A percentile compares a stretch with the other conserved stretches of the same genome.
These are phyloP conservation scores for Drosophila suzukii DNA, from an alignment of 1,140 invertebrate genomes.

Conservation along the genomic window DNA sequence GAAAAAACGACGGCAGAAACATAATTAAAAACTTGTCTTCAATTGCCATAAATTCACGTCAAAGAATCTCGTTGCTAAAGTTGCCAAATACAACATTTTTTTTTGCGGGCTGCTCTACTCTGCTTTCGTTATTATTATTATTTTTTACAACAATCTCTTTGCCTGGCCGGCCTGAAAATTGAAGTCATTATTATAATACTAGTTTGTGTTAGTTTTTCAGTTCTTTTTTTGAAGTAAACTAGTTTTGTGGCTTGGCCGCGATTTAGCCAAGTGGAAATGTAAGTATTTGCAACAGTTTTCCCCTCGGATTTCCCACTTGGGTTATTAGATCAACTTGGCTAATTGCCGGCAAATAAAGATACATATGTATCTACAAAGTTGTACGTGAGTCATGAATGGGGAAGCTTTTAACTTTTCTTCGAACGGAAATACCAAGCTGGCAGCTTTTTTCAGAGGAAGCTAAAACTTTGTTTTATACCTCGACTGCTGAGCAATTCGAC, in stretches of 20 bases:
- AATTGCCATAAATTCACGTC: constrained; percentile 82
- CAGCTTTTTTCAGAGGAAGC: constrained; percentile 26
- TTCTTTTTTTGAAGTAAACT: constrained; percentile 48
- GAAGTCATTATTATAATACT: constrained; percentile 76
- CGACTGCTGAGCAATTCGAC: constrained; percentile 20
- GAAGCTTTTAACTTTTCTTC: constrained; percentile 34
- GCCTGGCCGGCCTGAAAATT: constrained; percentile 58
- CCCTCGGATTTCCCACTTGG: constrained; percentile 34
- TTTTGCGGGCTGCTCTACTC: constrained; percentile 14
- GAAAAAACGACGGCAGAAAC: constrained; percentile 45
- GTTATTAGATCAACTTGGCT: constrained; percentile 53
- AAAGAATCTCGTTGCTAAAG: constrained; percentile 73
- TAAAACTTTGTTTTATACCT: constrained; percentile 30
- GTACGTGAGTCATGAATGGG: constrained; percentile 52
- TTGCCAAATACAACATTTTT: constrained; percentile 68
- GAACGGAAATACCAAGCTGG: constrained; percentile 63
- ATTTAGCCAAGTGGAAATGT: constrained; percentile 72
- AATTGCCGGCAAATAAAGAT: constrained; percentile 45
- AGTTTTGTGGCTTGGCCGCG: constrained; percentile 63
- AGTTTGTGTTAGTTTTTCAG: constrained; percentile 46
- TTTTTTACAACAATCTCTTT: constrained; percentile 77
- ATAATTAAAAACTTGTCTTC: constrained; percentile 83
- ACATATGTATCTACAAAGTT: neutral
- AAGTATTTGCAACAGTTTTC: constrained; percentile 61
- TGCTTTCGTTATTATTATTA: constrained; percentile 54